Base-by-base conservation (phyloP, 53 echinoderm and acorn worm species). In the Echinometra lucunter region DNA sequence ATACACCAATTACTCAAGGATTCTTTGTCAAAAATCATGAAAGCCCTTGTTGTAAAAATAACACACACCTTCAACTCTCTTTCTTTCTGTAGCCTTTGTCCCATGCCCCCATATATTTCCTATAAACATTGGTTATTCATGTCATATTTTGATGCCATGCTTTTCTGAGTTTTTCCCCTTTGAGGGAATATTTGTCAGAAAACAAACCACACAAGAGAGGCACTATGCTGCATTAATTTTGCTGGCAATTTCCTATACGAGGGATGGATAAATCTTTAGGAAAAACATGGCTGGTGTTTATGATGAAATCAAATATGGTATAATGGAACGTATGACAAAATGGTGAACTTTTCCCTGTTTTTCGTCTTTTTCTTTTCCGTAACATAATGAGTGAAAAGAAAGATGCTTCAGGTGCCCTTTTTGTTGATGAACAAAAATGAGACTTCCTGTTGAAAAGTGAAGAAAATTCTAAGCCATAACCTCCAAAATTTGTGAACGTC, bases 251-350 rank as follows among this genome's bases (percentile, higher is more conserved):
- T 88, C 88, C 28, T 47, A 28, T 88, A 78, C 19, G 40, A 27
- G n/a, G 88, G 88, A 30, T 49, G 88, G 88, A 88, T 88, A 88
- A 88, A 88, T 88, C 88, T 88, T n/a, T 53, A 88, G 23, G 34
- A 32, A 88, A 49, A 88, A 88, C 88, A 88, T 25, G 56, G 56
- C 23, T 0, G 56, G 19, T 88, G 88, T 88, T 88, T 88, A 88
- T 88, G 88, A 88, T 88, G 88, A 88, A 88, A 88, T 88, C 88
- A 88, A 53, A 88, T 88, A 49, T 88, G 55, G 34, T 88, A 30
- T 53, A 55, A 49, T 32, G 56, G 34, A 55, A 56, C 49, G n/a
- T 49, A 56, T 55, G 88, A 88, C 78, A 19, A 42, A 78, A 88
- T 16, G 34, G 16, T 88, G 88, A 11, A 88, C 56, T 78, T 18